Evolutionary conservation across 2,888 invertebrate genomes (phyloP), one percentile per base, ranked within the genome.

Genomic region (Xylocampa areola): DNA sequence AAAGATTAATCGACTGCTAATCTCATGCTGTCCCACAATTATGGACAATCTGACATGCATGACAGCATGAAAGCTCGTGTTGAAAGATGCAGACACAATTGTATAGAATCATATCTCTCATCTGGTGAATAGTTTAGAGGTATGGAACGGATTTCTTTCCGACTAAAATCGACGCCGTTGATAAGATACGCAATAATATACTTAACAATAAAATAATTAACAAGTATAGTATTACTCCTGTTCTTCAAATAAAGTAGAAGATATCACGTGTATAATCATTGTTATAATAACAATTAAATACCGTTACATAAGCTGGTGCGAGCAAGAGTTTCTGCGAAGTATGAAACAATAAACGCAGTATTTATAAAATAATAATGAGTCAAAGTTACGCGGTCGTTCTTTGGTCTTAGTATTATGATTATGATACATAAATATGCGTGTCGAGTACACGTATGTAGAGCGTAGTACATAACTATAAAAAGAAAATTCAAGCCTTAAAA

Each of bases 331-430:
- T 47, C 45, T 48, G 25, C 1, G 61, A 47, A 47, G 60, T 39
- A 27, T 54, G 8, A 32, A 30, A 50, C 21, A 52, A 52, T 64
- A 53, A 14, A n/a, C 23, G 16, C 8, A 25, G 51, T 68, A 53
- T 68, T 68, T 68, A 65, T 68, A 65, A 69, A 68, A 68, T 48
- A 68, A 32, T 32, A n/a, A 17, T 65, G 60, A 57, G 33, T 60
- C 55, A 53, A 50, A 47, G 32, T 35, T 35, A 47, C 27, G 19
- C 27, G 17, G 2, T 5, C 11, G 23, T 8, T 39, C 14, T 16
- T 52, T 54, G 5, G 19, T 43, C 19, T 16, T 4, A 6, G 11
- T 63, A 33, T 68, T 60, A 16, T 68, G 49, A 33, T 40, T n/a
- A 17, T 10, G 16, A 10, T 27, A 1, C 14, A 32, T 2, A 23